phyloP scores from a whole-genome alignment of 2,113 vertebrate genomes.

The Numenius arquata region DNA sequence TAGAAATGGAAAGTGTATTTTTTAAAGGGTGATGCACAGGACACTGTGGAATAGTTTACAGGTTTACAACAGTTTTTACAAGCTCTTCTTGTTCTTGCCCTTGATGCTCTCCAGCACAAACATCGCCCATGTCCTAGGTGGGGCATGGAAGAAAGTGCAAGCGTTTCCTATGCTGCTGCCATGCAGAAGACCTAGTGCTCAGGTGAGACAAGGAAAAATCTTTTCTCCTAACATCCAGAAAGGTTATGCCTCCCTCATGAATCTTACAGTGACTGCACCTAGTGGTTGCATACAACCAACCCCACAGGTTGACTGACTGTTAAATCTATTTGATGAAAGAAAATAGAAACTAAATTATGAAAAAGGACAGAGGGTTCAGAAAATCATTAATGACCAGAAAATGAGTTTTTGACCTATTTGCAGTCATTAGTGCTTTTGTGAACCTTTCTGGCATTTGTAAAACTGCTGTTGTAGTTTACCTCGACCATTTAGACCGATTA shows the following conservation, averaged over 20 bases:
- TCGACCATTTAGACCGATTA: constrained; percentile 75
- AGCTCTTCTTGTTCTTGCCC: background rate
- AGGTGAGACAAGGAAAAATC: background rate
- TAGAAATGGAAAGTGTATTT: background rate
- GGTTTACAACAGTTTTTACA: background rate
- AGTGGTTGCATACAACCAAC: constrained; percentile 30
- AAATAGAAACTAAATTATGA: constrained; percentile 38
- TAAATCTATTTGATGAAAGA: background rate
- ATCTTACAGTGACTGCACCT: constrained; percentile 9
- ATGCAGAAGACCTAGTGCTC: background rate
- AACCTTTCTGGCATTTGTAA: constrained; percentile 69
- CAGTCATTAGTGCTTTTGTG: constrained; percentile 77
- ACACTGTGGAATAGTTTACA: background rate
- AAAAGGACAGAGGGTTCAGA: constrained; percentile 62
- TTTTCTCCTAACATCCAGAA: background rate
- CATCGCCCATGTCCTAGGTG: background rate
- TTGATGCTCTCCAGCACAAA: background rate
- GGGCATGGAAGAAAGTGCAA: background rate
- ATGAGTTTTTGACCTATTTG: constrained; percentile 76
- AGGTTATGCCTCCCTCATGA: background rate
- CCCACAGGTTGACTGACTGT: constrained; percentile 30
- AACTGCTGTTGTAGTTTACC: constrained; percentile 69
- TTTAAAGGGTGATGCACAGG: background rate
- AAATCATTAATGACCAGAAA: constrained; percentile 76
- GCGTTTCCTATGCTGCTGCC: background rate